Conservation (phyloP, 2,888 invertebrate genomes). For the Philopedon plagiatum region DNA sequence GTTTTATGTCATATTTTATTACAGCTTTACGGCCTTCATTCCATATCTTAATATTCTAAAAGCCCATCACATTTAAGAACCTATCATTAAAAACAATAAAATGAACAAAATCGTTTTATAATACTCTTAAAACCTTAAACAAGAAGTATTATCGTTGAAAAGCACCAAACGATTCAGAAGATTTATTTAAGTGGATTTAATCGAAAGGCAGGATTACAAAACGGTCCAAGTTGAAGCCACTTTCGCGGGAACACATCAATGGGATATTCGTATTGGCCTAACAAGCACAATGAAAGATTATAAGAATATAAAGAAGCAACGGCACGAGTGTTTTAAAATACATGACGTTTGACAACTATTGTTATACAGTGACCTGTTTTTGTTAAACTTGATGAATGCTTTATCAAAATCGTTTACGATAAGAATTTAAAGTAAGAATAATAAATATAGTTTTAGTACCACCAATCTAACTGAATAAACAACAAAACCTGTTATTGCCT, state of each 20-base stretch:
- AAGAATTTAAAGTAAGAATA: background rate
- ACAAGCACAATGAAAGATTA: slow-evolving; percentile 11
- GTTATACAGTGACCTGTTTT: background rate
- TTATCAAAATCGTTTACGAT: too few species aligned
- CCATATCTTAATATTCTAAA: background rate
- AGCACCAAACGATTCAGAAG: slow-evolving; percentile 43
- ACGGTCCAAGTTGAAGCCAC: slow-evolving; percentile 42
- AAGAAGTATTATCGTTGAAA: slow-evolving; percentile 14
- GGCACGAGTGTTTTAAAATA: background rate
- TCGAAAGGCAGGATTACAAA: slow-evolving; percentile 52
- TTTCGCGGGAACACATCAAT: slow-evolving; percentile 47
- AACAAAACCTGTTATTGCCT: too few species aligned
- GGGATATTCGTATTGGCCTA: slow-evolving; percentile 52
- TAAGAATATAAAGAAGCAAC: background rate
- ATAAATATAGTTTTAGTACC: too few species aligned
- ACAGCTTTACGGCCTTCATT: background rate
- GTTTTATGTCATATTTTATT: too few species aligned
- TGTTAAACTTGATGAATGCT: too few species aligned
- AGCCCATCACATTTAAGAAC: background rate
- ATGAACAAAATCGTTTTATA: background rate
- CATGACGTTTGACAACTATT: background rate
- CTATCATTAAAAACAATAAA: background rate
- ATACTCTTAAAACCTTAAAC: background rate
- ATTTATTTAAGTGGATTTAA: slow-evolving; percentile 56
- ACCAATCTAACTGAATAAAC: too few species aligned